Evolutionary conservation across 2,888 invertebrate genomes (phyloP).

Genomic region (Aproaerema taeniolella): DNA sequence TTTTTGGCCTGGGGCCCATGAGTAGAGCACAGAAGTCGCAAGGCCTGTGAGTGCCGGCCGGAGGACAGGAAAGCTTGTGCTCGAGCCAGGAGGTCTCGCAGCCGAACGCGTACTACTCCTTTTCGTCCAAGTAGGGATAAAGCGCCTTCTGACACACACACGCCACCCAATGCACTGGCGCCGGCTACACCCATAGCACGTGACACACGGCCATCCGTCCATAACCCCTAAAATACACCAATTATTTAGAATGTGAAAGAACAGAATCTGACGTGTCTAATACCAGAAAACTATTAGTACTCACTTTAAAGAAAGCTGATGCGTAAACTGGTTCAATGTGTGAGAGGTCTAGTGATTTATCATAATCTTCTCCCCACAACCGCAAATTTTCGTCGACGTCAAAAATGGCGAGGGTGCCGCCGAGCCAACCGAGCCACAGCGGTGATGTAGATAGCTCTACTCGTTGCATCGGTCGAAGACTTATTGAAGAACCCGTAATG

Average conservation of each 20-base stretch:
- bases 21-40: constrained; percentile 48
- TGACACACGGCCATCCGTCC: constrained; percentile 96
- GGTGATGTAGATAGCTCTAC: constrained; percentile 80
- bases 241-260: too few relatives aligned
- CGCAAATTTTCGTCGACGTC: constrained; percentile 92
- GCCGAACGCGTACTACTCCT: constrained; percentile 81
- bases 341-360: constrained; percentile 89
- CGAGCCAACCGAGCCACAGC: constrained; percentile 85
- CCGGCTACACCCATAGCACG: constrained; percentile 78
- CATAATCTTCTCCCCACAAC: constrained; percentile 93
- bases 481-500: constrained; percentile 61
- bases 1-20: constrained; percentile 42
- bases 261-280: too few relatives aligned
- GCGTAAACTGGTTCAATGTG: constrained; percentile 90
- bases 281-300: constrained; percentile 4
- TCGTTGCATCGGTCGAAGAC: constrained; percentile 80
- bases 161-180: constrained; percentile 71
- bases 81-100: constrained; percentile 77
- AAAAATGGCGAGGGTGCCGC: constrained; percentile 89
- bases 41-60: constrained; percentile 74
- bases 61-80: constrained; percentile 74
- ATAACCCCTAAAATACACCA: constrained; percentile 82
- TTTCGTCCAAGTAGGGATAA: constrained; percentile 77
- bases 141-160: constrained; percentile 68
- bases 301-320: constrained; percentile 90